Evolutionary conservation across 2,113 vertebrate genomes (phyloP).

Genomic region (Mesitornis unicolor): DNA sequence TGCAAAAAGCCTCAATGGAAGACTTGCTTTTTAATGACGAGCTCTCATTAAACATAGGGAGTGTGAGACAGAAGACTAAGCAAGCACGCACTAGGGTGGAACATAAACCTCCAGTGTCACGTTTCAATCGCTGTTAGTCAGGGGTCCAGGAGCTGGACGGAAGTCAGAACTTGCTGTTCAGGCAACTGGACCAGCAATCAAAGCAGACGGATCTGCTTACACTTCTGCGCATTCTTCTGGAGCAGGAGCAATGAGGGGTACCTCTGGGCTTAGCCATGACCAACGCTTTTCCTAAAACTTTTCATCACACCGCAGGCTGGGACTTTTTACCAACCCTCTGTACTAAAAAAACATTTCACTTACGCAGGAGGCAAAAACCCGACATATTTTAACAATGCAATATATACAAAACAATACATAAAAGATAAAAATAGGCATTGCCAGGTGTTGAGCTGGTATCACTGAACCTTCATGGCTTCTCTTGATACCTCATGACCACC

Average conservation of each 20-base stretch:
- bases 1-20: neutral
- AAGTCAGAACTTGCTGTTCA: neutral
- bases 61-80: neutral
- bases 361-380: neutral
- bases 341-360: neutral
- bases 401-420: neutral
- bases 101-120: neutral
- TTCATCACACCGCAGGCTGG: neutral
- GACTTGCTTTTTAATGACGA: neutral
- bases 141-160: neutral
- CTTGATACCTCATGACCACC: neutral
- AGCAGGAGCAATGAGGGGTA: neutral
- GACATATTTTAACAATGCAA: neutral
- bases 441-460: neutral
- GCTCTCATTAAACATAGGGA: neutral
- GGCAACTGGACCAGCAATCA: conserved; percentile 27
- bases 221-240: neutral
- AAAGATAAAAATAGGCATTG: neutral
- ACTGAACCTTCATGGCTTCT: neutral
- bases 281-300: neutral
- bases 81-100: neutral
- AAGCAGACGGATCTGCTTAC: neutral
- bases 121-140: neutral
- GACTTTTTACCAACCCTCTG: neutral
- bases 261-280: neutral